Conservation (phyloP, 1,140 invertebrate species). For the Pseudomyrmex gracilis region DNA sequence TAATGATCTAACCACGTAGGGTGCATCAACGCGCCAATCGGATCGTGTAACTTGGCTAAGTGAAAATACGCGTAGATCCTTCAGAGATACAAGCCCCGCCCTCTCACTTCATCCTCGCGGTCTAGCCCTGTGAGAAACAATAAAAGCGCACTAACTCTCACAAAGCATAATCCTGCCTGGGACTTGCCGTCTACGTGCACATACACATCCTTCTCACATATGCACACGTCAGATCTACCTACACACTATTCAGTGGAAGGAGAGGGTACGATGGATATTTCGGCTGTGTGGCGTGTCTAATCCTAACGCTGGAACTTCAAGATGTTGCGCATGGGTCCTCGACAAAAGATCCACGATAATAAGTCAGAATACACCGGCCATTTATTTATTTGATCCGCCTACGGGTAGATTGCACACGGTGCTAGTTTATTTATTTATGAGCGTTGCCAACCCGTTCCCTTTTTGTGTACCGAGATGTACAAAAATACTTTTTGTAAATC, state of each 20-base stretch:
- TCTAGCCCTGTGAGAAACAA: conserved; percentile 61
- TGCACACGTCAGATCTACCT: not conserved
- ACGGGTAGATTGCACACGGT: not conserved
- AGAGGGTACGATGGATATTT: not conserved
- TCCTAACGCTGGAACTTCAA: conserved; percentile 48
- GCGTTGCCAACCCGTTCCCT: not conserved
- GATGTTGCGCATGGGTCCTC: conserved; percentile 16
- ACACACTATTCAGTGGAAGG: not conserved
- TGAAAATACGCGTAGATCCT: conserved; percentile 84
- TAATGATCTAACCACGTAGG: conserved; percentile 80
- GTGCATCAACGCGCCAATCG: conserved; percentile 72
- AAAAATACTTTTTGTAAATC: not conserved
- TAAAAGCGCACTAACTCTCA: conserved; percentile 61
- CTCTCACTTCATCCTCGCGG: conserved; percentile 1
- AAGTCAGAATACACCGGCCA: conserved; percentile 9
- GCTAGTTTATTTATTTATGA: conserved; percentile 60
- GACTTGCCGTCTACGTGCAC: conserved; percentile 11
- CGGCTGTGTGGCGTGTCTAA: conserved; percentile 48
- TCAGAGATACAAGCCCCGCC: conserved; percentile 75
- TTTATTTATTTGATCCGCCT: conserved; percentile 42
- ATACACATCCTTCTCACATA: not conserved
- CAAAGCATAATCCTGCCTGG: conserved; percentile 59
- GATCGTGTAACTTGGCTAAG: conserved; percentile 83
- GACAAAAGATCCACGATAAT: conserved; percentile 46
- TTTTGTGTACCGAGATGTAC: not conserved